Conservation (phyloP, 2,888 invertebrate genomes). For the Drosophila emarginata region DNA sequence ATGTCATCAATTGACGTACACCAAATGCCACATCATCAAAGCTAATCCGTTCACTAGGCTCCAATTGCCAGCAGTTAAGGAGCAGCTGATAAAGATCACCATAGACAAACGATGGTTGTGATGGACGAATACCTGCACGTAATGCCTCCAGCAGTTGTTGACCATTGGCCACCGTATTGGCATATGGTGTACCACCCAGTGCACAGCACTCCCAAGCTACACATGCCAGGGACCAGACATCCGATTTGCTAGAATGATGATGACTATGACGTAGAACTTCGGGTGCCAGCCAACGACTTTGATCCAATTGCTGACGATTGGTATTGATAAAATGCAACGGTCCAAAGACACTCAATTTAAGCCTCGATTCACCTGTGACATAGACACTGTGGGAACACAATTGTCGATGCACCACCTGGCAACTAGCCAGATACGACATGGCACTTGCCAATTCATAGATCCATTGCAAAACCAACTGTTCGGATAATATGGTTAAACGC, state of each 20-base stretch:
- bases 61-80: constrained; percentile 92
- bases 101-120: constrained; percentile 88
- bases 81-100: constrained; percentile 92
- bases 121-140: constrained; percentile 87
- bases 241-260: constrained; percentile 88
- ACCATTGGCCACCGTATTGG: constrained; percentile 86
- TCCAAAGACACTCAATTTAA: constrained; percentile 90
- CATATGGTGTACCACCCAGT: constrained; percentile 91
- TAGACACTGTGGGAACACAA: constrained; percentile 89
- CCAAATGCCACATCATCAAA: constrained; percentile 86
- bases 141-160: constrained; percentile 88
- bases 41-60: constrained; percentile 90
- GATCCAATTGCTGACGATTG: constrained; percentile 87
- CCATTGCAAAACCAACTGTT: constrained; percentile 86
- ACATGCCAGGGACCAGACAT: constrained; percentile 93
- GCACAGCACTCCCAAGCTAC: constrained; percentile 92
- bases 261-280: constrained; percentile 88
- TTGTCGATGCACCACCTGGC: constrained; percentile 88
- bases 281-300: constrained; percentile 90
- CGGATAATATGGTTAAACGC: constrained; percentile 85
- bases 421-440: constrained; percentile 87
- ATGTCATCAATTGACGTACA: constrained; percentile 81
- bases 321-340: constrained; percentile 86
- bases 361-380: constrained; percentile 86
- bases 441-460: constrained; percentile 88